Evolutionary conservation across 2,797 vertebrate genomes (phyloP).

Genomic region (Dermochelys coriacea): DNA sequence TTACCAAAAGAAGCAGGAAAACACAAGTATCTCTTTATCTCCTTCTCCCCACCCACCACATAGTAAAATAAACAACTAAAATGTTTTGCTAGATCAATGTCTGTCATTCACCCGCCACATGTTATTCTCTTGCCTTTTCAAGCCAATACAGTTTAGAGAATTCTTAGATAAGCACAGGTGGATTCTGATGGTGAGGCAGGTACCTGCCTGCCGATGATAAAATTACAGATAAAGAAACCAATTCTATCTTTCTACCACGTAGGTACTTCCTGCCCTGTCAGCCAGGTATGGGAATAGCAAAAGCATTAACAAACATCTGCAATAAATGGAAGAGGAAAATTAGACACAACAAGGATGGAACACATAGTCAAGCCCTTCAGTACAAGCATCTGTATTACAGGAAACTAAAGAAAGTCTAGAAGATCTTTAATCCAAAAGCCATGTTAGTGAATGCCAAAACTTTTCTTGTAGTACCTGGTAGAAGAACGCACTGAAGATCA

Average conservation of each 20-base stretch:
- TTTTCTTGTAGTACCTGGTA: neutral
- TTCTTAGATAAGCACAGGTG: neutral
- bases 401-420: neutral
- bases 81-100: neutral
- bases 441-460: neutral
- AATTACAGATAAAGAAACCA: neutral
- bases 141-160: neutral
- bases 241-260: neutral
- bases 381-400: neutral
- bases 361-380: neutral
- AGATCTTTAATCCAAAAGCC: neutral
- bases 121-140: slow-evolving; percentile 30
- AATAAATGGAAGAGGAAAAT: neutral
- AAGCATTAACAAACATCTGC: neutral
- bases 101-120: neutral
- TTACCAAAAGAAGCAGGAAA: slow-evolving; percentile 14
- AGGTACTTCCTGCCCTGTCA: neutral
- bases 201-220: neutral
- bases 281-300: neutral
- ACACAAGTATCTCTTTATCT: neutral
- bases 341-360: neutral
- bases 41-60: neutral
- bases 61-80: neutral
- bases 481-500: neutral
- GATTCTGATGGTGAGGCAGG: neutral